Percentiles rank a stretch among this genome's conserved stretches.
These are phyloP conservation scores for Fukomys damarensis DNA, from an alignment of 2,113 vertebrate genomes.

Conservation along the genomic window DNA sequence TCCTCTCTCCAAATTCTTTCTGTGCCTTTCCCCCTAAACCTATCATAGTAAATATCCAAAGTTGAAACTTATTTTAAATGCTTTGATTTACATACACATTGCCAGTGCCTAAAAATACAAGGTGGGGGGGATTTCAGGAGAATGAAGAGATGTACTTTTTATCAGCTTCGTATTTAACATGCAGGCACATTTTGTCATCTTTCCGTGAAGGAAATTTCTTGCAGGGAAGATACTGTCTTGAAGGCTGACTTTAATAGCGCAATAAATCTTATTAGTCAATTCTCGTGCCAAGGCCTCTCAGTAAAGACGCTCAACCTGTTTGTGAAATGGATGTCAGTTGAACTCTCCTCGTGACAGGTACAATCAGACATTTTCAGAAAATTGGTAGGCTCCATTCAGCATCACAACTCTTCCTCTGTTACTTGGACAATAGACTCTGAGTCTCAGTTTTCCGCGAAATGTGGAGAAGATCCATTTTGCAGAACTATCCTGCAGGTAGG, in stretches of 20 bases:
- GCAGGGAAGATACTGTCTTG: background rate
- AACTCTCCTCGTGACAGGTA: background rate
- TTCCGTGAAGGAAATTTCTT: background rate
- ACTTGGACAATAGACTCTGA: background rate
- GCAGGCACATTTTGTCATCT: background rate
- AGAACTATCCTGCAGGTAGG: background rate
- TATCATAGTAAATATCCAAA: background rate
- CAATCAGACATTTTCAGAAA: background rate
- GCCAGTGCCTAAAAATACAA: background rate
- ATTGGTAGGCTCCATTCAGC: background rate
- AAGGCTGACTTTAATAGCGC: background rate
- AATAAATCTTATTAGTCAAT: background rate
- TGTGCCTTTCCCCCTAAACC: background rate
- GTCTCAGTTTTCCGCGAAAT: constrained; percentile 11
- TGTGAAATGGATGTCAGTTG: background rate
- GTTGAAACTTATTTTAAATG: background rate
- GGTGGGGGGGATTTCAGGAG: background rate
- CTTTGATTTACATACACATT: background rate
- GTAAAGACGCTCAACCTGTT: background rate
- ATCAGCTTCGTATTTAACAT: background rate
- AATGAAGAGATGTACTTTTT: background rate
- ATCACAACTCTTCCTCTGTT: background rate
- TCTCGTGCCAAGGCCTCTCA: background rate
- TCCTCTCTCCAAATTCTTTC: background rate
- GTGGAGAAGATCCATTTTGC: background rate